These are phyloP conservation scores for Halcyon chelicuti DNA, from an alignment of 2,797 vertebrate genomes.

Conservation along the genomic window DNA sequence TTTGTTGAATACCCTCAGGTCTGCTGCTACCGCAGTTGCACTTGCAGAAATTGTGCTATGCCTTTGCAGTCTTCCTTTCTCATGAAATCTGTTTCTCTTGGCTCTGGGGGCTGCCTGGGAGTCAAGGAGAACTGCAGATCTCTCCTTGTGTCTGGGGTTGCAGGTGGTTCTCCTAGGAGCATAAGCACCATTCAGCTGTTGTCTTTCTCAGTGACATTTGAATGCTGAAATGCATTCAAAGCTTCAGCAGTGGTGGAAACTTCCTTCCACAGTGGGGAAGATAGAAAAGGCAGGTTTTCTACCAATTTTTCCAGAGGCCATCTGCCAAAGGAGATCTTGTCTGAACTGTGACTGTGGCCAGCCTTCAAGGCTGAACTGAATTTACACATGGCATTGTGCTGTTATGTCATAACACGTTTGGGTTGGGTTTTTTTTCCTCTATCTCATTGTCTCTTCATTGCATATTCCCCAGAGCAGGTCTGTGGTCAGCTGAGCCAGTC, in stretches of 20 bases:
- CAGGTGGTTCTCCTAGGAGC: not conserved
- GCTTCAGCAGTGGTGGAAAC: not conserved
- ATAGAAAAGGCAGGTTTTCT: not conserved
- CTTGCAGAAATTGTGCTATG: not conserved
- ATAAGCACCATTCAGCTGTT: rapidly evolving
- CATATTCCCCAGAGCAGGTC: not conserved
- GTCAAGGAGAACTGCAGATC: not conserved
- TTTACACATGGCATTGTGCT: not conserved
- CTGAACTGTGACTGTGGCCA: not conserved
- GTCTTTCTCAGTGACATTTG: not conserved
- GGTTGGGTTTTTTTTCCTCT: too few species aligned
- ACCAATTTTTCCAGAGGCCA: not conserved
- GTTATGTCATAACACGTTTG: rapidly evolving
- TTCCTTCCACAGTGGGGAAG: not conserved
- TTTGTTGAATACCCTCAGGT: not conserved
- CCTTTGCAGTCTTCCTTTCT: not conserved
- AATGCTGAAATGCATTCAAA: not conserved
- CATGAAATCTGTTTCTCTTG: not conserved
- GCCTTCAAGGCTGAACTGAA: not conserved
- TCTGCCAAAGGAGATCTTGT: not conserved
- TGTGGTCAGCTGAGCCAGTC: not conserved
- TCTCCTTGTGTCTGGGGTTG: not conserved
- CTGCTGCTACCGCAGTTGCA: rapidly evolving
- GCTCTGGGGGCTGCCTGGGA: not conserved
- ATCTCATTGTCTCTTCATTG: not conserved